These are phyloP conservation scores for Dryobates pubescens DNA, from an alignment of 2,797 vertebrate genomes.

Conservation along the genomic window DNA sequence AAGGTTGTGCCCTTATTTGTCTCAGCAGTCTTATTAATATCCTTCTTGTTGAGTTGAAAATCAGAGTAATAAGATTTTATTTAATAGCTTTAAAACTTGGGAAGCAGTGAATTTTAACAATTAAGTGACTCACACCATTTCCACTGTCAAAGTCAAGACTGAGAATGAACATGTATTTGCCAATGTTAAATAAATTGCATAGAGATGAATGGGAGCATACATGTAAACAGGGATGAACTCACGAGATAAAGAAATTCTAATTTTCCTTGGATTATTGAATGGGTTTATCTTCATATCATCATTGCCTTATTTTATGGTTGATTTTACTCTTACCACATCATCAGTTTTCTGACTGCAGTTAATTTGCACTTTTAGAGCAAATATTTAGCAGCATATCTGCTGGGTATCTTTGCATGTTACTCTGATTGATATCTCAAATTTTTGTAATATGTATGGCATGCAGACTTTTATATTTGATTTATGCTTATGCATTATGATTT, in stretches of 20 bases:
- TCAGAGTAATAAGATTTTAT: not conserved
- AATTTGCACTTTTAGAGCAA: not conserved
- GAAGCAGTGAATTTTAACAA: not conserved
- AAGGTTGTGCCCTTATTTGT: accelerated
- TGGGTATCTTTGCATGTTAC: not conserved
- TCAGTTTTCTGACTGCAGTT: not conserved
- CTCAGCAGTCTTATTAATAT: not conserved
- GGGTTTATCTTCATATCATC: not conserved
- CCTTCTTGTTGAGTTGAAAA: not conserved
- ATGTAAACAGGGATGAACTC: not conserved
- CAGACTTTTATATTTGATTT: not conserved
- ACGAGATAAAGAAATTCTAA: not conserved
- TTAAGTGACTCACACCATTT: not conserved
- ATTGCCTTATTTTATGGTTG: not conserved
- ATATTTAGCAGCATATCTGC: not conserved
- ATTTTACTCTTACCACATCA: not conserved
- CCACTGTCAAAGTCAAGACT: not conserved
- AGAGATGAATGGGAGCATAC: not conserved
- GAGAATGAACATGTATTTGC: not conserved
- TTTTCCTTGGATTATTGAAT: not conserved
- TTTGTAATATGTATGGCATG: not conserved
- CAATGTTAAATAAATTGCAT: not conserved
- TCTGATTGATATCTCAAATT: not conserved
- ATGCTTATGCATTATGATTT: not conserved
- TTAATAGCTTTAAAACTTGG: not conserved